Evolutionary conservation across 2,888 invertebrate species (phyloP).

Genomic region (Liposcelis brunnea): DNA sequence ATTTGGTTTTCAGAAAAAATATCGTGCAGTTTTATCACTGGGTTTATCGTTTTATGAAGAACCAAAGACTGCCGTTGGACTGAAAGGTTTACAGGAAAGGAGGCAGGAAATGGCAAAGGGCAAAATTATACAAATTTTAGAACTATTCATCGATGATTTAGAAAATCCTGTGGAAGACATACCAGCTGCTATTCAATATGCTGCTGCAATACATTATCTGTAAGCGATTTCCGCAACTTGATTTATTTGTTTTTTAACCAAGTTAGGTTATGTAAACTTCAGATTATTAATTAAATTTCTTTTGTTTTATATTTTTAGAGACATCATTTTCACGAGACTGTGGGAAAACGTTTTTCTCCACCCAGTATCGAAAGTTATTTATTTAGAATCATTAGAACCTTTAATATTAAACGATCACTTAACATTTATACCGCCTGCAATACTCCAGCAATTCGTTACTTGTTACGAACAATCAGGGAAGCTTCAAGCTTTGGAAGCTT

Average conservation of each 20-base stretch:
- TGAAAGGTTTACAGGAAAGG: slow-evolving; percentile 31
- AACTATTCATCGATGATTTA: slow-evolving; percentile 26
- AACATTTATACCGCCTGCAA: slow-evolving; percentile 41
- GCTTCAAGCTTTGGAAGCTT: slow-evolving; percentile 45
- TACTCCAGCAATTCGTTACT: slow-evolving; percentile 53
- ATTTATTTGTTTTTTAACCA: no score
- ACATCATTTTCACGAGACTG: slow-evolving; percentile 41
- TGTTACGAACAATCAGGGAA: slow-evolving; percentile 43
- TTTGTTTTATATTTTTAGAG: no score
- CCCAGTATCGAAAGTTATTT: slow-evolving; percentile 35
- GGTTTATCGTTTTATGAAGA: slow-evolving; percentile 43
- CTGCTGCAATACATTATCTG: not conserved
- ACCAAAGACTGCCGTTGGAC: slow-evolving; percentile 39
- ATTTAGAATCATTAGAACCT: slow-evolving; percentile 50
- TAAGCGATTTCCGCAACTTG: no score
- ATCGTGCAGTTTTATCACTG: slow-evolving; percentile 37
- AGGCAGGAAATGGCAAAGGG: slow-evolving; percentile 28
- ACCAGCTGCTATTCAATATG: slow-evolving; percentile 2
- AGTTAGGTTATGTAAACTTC: no score
- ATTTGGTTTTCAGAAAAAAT: slow-evolving; percentile 28
- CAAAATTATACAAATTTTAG: slow-evolving; percentile 25
- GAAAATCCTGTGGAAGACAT: slow-evolving; percentile 9
- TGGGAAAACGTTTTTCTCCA: slow-evolving; percentile 39
- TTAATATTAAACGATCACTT: slow-evolving; percentile 48
- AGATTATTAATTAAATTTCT: no score